Percentiles rank a stretch among this genome's conserved stretches.
Conservation (phyloP, 2,888 invertebrate genomes). For the Trissolcus brochymenae region DNA sequence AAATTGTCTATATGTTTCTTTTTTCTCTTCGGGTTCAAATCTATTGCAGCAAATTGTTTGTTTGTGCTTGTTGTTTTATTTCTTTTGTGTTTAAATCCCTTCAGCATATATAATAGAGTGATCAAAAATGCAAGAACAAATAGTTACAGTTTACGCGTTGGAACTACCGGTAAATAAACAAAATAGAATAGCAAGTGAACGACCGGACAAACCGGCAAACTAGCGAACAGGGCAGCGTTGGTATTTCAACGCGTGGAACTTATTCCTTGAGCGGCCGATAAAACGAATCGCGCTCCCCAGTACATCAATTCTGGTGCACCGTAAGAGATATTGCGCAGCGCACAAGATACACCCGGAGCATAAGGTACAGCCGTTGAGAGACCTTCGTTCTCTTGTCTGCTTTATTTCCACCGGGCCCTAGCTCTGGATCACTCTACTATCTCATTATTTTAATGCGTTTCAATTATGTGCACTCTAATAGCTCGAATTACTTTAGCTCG, state of each 20-base stretch:
- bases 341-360: conserved; percentile 48
- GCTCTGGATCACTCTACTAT: conserved; percentile 46
- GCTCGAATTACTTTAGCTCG: conserved; percentile 52
- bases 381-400: conserved; percentile 41
- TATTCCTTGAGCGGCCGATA: conserved; percentile 55
- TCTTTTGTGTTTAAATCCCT: no score
- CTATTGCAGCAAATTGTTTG: no score
- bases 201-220: conserved; percentile 33
- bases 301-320: conserved; percentile 59
- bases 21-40: no score
- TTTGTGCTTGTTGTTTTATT: no score
- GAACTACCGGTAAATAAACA: conserved; percentile 43
- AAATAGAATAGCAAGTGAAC: conserved; percentile 37
- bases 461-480: conserved; percentile 57
- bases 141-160: conserved; percentile 14
- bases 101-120: conserved; percentile 15
- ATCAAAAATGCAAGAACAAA: conserved; percentile 12
- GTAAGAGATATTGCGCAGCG: conserved; percentile 58
- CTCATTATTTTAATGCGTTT: conserved; percentile 59
- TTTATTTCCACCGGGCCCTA: conserved; percentile 46
- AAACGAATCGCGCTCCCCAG: conserved; percentile 61
- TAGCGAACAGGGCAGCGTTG: conserved; percentile 24
- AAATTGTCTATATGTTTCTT: no score
- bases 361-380: background rate
- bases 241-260: conserved; percentile 48